Evolutionary conservation across 2,113 vertebrate genomes (phyloP).

Genomic region (Atlantisia rogersi): DNA sequence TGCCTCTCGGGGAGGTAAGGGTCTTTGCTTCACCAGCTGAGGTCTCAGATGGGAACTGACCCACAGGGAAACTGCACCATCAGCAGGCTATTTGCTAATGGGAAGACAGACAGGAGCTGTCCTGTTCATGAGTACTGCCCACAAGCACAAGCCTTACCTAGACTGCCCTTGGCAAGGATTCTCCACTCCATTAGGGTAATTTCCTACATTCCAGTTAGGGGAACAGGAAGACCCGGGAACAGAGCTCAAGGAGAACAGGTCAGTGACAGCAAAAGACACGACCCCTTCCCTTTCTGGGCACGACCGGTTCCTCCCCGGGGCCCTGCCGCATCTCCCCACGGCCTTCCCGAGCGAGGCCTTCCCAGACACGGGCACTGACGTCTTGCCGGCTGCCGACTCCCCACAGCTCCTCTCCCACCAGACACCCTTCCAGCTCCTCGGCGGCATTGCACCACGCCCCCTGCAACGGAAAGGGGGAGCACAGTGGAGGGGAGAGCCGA

Average conservation of each 20-base stretch:
- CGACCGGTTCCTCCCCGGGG: not conserved
- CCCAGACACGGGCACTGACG: not conserved
- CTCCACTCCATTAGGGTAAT: not conserved
- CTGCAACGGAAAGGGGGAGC: not conserved
- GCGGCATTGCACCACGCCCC: not conserved
- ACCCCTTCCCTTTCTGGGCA: not conserved
- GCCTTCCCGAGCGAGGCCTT: not conserved
- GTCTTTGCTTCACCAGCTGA: not conserved
- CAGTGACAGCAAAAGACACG: not conserved
- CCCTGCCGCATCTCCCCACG: not conserved
- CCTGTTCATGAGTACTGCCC: not conserved
- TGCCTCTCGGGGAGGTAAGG: rapidly evolving
- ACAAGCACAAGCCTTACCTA: not conserved
- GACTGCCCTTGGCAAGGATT: not conserved
- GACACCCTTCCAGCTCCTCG: not conserved
- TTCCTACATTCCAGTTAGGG: not conserved
- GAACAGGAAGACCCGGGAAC: not conserved
- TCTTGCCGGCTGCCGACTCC: not conserved
- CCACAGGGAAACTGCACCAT: not conserved
- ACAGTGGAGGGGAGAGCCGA: not conserved
- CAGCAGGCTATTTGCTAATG: not conserved
- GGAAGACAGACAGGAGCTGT: too few relatives aligned
- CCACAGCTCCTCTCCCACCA: not conserved
- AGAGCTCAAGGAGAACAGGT: not conserved
- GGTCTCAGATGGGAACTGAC: not conserved